Conservation (phyloP, 2,797 vertebrate genomes). For the Betta splendens region DNA sequence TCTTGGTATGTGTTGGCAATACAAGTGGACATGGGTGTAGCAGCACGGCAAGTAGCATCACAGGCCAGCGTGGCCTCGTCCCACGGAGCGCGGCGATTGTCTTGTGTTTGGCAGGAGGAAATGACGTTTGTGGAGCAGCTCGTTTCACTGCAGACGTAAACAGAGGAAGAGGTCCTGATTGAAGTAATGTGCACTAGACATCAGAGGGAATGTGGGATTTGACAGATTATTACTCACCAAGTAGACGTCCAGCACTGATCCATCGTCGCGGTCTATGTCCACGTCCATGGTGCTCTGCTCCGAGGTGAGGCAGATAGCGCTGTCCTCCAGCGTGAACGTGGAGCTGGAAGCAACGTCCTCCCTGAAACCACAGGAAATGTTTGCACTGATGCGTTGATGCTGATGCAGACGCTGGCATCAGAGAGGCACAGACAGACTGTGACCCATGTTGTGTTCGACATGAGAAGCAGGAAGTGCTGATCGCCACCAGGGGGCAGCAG, state of each 20-base stretch:
- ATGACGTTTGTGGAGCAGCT: conserved; percentile 42
- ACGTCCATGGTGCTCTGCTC: conserved; percentile 91
- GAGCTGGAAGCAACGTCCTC: conserved; percentile 90
- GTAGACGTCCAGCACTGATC: conserved; percentile 93
- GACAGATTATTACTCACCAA: too few relatives aligned
- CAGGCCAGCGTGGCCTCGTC: conserved; percentile 45
- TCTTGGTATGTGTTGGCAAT: conserved; percentile 64
- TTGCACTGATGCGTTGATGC: too few relatives aligned
- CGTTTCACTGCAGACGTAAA: conserved; percentile 67
- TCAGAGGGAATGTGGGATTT: too few relatives aligned
- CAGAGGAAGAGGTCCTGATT: not conserved
- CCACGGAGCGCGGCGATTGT: conserved; percentile 70
- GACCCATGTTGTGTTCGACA: not conserved
- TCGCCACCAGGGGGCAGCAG: conserved; percentile 61
- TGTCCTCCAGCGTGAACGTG: conserved; percentile 93
- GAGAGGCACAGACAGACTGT: conserved; percentile 4
- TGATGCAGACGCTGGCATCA: conserved; percentile 13
- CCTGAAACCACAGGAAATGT: conserved; percentile 70
- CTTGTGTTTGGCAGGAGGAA: conserved; percentile 70
- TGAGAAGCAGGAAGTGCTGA: not conserved
- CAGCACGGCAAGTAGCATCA: conserved; percentile 60
- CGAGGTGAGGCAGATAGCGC: conserved; percentile 93
- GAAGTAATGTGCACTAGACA: not conserved
- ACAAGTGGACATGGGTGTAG: conserved; percentile 65
- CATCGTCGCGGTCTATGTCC: conserved; percentile 91